A percentile compares a stretch with the other conserved stretches of the same genome.
These are phyloP conservation scores for Canis aureus DNA, from an alignment of 2,113 vertebrate species.

Conservation along the genomic window DNA sequence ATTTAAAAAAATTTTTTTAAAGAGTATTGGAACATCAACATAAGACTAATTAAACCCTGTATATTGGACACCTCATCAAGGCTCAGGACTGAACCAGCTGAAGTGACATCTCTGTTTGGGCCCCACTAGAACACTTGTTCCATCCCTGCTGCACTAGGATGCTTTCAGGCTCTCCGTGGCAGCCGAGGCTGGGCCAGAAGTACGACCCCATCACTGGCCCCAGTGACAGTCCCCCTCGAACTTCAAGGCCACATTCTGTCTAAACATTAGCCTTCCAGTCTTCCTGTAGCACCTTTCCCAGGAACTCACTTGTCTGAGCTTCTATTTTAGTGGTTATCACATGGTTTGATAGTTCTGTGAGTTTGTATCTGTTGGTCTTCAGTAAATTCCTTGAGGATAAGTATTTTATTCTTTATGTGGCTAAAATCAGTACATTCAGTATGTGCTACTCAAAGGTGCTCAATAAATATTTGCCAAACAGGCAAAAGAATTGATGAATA, in stretches of 20 bases:
- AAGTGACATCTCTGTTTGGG: background rate
- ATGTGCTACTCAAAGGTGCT: background rate
- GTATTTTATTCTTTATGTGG: background rate
- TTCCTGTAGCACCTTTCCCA: background rate
- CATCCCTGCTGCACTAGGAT: rapidly evolving
- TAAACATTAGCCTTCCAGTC: background rate
- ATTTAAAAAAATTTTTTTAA: no score
- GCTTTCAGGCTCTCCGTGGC: no score
- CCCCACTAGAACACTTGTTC: background rate
- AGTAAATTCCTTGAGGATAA: background rate
- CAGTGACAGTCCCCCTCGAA: background rate
- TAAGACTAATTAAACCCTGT: background rate
- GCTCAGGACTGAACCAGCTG: background rate
- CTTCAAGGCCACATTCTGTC: background rate
- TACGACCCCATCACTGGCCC: background rate
- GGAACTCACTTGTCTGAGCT: background rate
- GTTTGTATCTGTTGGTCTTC: background rate
- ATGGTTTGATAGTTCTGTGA: background rate
- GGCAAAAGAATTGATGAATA: background rate
- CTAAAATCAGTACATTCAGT: background rate
- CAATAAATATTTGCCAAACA: background rate
- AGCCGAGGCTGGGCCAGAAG: background rate
- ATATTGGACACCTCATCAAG: background rate
- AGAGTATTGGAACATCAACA: background rate
- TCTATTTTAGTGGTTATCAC: background rate